These are phyloP conservation scores for Montipora foliosa DNA, from an alignment of 64 coral and sea anemone genomes.

Conservation along the genomic window DNA sequence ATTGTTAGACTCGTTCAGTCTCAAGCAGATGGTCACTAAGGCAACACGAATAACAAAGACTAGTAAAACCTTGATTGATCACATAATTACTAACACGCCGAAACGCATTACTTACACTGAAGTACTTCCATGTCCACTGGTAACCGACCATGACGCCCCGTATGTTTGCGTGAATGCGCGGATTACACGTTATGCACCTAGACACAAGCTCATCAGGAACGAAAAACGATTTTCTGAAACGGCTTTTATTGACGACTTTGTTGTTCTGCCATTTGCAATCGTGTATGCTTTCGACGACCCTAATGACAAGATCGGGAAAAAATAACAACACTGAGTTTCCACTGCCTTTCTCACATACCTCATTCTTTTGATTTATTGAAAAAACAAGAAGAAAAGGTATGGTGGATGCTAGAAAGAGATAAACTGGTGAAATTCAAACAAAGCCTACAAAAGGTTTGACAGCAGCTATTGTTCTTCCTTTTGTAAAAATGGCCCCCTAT, in stretches of 20 bases:
- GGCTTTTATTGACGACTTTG: conserved; percentile 57
- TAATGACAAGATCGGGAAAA: conserved; percentile 31
- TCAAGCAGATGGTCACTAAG: too few relatives aligned
- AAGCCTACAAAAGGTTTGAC: too few relatives aligned
- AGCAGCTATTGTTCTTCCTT: too few relatives aligned
- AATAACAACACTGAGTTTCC: too few relatives aligned
- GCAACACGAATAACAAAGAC: too few relatives aligned
- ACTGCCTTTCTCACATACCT: too few relatives aligned
- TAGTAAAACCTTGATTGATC: conserved; percentile 52
- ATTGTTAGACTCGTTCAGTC: too few relatives aligned
- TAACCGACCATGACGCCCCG: conserved; percentile 58
- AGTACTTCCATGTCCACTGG: conserved; percentile 39
- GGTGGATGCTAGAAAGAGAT: too few relatives aligned
- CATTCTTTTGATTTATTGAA: too few relatives aligned
- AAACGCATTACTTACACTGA: conserved; percentile 54
- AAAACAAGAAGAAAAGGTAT: too few relatives aligned
- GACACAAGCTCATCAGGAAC: conserved; percentile 60
- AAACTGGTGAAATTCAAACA: too few relatives aligned
- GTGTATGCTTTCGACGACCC: conserved; percentile 63
- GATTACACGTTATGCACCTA: conserved; percentile 50
- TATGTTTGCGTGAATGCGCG: conserved; percentile 53
- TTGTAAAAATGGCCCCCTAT: too few relatives aligned
- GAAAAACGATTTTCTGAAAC: conserved; percentile 50
- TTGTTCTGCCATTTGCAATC: conserved; percentile 40
- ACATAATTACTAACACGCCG: conserved; percentile 70